A percentile compares a stretch with the other conserved stretches of the same genome.
Conservation (phyloP, 2,888 invertebrate species). For the Pegoplata infirma region DNA sequence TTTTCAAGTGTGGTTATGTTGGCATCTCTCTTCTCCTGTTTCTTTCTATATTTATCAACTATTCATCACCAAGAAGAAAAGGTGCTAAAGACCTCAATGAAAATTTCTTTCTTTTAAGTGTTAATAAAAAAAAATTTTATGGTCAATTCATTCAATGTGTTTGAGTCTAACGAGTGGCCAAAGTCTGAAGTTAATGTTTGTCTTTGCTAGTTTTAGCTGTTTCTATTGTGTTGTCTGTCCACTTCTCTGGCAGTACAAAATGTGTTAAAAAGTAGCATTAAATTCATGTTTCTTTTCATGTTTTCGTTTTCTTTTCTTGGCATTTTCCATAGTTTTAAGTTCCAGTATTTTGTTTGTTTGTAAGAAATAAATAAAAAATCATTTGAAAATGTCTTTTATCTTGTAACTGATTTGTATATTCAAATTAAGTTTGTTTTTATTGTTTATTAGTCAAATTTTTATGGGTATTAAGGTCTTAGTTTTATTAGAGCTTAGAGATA, state of each 20-base stretch:
- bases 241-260: not conserved
- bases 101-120: conserved; percentile 26
- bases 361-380: not conserved
- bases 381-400: conserved; percentile 5
- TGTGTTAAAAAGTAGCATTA: not conserved
- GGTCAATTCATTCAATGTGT: not conserved
- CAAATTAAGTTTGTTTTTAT: conserved; percentile 19
- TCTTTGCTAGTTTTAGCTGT: not conserved
- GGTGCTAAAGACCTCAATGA: conserved; percentile 55
- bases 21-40: not conserved
- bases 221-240: not conserved
- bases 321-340: not conserved
- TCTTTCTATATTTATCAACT: too few species aligned
- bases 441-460: conserved; percentile 17
- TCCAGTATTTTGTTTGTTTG: not conserved
- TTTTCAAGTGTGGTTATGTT: not conserved
- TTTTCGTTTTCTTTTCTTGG: too few species aligned
- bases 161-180: not conserved
- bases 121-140: conserved; percentile 37
- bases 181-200: not conserved
- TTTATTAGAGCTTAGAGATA: conserved; percentile 7
- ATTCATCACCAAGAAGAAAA: conserved; percentile 4
- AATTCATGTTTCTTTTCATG: not conserved
- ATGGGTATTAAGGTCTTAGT: not conserved
- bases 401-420: conserved; percentile 36